Conservation (phyloP, 2,113 vertebrate genomes). For the Tyto alba region DNA sequence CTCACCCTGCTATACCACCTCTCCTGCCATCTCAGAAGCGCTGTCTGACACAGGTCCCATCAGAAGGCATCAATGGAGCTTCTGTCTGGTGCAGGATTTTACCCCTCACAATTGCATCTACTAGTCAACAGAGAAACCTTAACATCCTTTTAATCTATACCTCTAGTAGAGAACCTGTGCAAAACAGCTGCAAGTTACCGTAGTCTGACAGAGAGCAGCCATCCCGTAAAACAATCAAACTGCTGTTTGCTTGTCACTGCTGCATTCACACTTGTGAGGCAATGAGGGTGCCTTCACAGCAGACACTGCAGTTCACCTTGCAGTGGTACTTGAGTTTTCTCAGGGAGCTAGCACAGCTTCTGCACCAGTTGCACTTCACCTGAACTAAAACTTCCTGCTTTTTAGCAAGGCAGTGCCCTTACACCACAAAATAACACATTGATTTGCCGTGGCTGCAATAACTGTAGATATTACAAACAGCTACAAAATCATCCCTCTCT, state of each 20-base stretch:
- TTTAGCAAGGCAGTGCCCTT: not conserved
- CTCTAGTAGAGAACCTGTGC: not conserved
- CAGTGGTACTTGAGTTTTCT: not conserved
- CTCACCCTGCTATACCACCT: not conserved
- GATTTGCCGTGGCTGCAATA: not conserved
- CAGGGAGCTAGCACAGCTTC: not conserved
- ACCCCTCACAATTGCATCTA: not conserved
- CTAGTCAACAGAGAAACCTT: not conserved
- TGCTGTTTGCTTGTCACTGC: fast-evolving
- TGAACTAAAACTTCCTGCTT: not conserved
- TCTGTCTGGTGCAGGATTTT: not conserved
- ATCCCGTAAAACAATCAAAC: not conserved
- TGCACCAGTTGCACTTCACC: not conserved
- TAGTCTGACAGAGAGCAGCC: not conserved
- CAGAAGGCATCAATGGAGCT: not conserved
- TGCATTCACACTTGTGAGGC: not conserved
- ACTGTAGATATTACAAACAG: not conserved
- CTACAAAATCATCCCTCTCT: not conserved
- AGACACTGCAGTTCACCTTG: not conserved
- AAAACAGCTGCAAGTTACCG: not conserved
- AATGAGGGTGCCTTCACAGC: not conserved
- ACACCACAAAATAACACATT: not conserved
- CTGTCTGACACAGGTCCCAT: not conserved
- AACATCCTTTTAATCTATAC: not conserved
- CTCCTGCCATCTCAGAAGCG: not conserved